Conservation (phyloP, 2,797 vertebrate species). For the Myiotriccus ornatus region DNA sequence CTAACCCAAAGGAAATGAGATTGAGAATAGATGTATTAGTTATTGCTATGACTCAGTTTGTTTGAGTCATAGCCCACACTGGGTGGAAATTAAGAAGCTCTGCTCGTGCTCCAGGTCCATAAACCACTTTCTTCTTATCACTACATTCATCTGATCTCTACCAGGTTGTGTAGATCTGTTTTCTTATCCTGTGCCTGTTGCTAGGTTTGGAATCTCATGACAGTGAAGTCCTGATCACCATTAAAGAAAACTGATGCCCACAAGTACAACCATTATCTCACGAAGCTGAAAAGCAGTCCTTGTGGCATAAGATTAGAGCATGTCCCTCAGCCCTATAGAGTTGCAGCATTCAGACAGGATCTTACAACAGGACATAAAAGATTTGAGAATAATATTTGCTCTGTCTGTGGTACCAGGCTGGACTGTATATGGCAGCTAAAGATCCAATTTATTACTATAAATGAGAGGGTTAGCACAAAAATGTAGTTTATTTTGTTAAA, state of each 20-base stretch:
- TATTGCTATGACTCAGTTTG: slow-evolving; percentile 9
- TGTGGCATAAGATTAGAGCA: not conserved
- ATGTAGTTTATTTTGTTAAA: not conserved
- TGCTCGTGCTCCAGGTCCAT: not conserved
- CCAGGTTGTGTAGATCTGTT: not conserved
- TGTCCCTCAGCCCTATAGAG: not conserved
- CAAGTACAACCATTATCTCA: not conserved
- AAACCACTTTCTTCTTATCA: not conserved
- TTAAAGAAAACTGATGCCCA: not conserved
- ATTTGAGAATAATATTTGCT: not conserved
- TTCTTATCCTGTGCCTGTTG: not conserved
- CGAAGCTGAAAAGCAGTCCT: not conserved
- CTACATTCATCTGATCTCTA: not conserved
- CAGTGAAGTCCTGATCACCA: not conserved
- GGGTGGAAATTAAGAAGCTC: not conserved
- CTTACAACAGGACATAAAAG: not conserved
- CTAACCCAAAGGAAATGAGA: slow-evolving; percentile 30
- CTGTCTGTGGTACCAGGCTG: not conserved
- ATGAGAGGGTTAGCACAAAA: not conserved
- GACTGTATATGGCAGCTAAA: not conserved
- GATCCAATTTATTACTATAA: not conserved
- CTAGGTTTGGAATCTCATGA: not conserved
- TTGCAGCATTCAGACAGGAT: not conserved
- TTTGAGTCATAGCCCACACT: not conserved
- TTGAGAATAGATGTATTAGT: not conserved